Percentiles rank a stretch among this genome's conserved stretches.
Evolutionary conservation across 92 coral and sea anemone species (phyloP).

Genomic region (Montipora capitata): DNA sequence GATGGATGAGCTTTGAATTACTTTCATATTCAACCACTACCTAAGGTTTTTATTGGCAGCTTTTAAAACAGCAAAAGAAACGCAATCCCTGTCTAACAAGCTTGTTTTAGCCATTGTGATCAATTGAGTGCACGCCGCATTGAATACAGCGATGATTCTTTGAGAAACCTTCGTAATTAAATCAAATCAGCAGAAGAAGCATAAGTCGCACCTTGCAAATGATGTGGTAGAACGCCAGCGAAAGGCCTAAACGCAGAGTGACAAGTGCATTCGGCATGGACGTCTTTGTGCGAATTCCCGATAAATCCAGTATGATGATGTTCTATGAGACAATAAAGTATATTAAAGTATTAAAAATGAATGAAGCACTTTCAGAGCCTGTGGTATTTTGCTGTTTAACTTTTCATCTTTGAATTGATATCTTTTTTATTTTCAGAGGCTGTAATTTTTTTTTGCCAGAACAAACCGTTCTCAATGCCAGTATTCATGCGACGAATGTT

Average conservation of each 20-base stretch:
- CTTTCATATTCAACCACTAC: constrained; percentile 5
- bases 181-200: constrained; percentile 52
- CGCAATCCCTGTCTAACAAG: constrained; percentile 7
- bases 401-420: constrained; percentile 21
- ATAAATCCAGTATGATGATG: constrained; percentile 67
- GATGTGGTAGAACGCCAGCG: constrained; percentile 78
- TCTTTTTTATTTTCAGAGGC: constrained; percentile 31
- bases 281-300: constrained; percentile 67
- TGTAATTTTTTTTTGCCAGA: constrained; percentile 30
- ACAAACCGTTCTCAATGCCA: neutral
- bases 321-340: neutral
- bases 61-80: constrained; percentile 8
- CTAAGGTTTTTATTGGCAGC: neutral
- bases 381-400: constrained; percentile 23
- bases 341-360: neutral
- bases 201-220: constrained; percentile 71
- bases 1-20: neutral
- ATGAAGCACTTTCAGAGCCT: neutral
- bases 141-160: constrained; percentile 54
- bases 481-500: constrained; percentile 14
- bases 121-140: constrained; percentile 20
- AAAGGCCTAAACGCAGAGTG: constrained; percentile 95
- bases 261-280: constrained; percentile 93
- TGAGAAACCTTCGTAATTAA: constrained; percentile 62
- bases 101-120: constrained; percentile 18